These are phyloP conservation scores for Platysternon megacephalum DNA, from an alignment of 2,113 vertebrate genomes.

Conservation along the genomic window DNA sequence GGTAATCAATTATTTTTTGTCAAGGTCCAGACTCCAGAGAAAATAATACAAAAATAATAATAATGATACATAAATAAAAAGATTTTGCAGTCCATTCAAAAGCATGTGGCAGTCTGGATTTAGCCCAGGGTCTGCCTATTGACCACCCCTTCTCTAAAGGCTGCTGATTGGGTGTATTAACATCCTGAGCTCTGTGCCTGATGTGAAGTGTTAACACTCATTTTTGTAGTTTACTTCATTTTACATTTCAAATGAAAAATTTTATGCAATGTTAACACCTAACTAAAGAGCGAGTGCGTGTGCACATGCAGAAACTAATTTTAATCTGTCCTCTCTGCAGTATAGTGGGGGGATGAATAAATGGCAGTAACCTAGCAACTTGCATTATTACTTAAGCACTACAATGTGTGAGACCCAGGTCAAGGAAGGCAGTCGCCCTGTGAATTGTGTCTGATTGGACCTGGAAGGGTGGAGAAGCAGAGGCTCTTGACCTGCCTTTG, in stretches of 20 bases:
- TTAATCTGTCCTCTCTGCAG: background rate
- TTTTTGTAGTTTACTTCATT: background rate
- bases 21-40: background rate
- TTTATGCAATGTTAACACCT: background rate
- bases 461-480: conserved; percentile 1
- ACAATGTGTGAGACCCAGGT: background rate
- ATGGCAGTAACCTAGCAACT: background rate
- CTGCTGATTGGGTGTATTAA: background rate
- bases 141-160: background rate
- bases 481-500: conserved; percentile 7
- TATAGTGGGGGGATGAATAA: background rate
- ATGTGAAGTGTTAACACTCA: background rate
- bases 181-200: background rate
- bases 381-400: background rate
- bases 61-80: background rate
- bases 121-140: background rate
- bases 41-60: background rate
- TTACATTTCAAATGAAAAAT: too few species aligned
- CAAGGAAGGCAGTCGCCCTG: background rate
- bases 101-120: background rate
- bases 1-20: background rate
- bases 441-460: background rate
- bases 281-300: background rate
- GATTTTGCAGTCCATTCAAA: background rate
- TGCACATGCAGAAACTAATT: background rate